phyloP scores from a whole-genome alignment of 2,113 vertebrate genomes.

The Pteropus alecto region DNA sequence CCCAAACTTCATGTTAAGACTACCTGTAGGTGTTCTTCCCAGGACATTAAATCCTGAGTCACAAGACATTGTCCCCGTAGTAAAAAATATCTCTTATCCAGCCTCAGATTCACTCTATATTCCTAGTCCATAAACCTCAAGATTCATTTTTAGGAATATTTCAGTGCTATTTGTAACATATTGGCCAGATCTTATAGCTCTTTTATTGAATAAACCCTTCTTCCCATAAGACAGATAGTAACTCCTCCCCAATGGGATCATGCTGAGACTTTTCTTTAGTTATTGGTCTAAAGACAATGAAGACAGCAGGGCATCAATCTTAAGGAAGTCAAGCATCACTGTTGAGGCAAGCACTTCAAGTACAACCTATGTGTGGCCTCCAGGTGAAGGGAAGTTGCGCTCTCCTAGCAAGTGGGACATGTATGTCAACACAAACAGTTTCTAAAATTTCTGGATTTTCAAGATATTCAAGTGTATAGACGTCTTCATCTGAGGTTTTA shows the following conservation, averaged over 20 bases:
- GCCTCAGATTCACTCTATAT: background rate
- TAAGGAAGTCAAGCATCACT: background rate
- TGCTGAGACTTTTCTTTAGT: background rate
- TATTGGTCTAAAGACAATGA: background rate
- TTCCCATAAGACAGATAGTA: background rate
- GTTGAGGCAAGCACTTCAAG: background rate
- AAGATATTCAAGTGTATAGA: background rate
- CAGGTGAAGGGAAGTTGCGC: background rate
- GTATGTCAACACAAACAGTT: background rate
- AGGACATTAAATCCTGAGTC: background rate
- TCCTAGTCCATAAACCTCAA: background rate
- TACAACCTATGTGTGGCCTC: background rate
- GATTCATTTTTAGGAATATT: background rate
- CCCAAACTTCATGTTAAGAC: background rate
- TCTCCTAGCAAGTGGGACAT: background rate
- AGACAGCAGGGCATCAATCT: background rate
- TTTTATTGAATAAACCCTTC: background rate
- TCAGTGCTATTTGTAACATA: background rate
- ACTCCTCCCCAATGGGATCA: background rate
- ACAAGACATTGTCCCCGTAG: background rate
- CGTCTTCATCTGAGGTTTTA: background rate
- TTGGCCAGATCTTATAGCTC: background rate
- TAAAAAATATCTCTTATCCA: background rate
- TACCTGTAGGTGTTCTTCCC: background rate
- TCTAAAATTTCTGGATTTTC: background rate